Conservation (phyloP, 1,140 invertebrate species). For the Periplaneta americana region DNA sequence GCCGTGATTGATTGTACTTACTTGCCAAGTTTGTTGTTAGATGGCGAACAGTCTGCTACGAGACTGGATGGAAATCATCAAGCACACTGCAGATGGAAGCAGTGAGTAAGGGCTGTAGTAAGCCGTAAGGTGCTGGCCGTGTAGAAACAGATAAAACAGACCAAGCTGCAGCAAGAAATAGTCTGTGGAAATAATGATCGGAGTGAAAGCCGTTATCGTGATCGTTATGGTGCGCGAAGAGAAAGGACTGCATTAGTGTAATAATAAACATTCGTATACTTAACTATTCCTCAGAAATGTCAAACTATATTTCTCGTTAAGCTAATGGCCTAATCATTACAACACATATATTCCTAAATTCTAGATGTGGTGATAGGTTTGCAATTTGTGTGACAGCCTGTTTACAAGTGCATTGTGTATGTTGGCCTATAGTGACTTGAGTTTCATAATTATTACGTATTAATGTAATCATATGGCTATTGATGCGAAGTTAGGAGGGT, state of each 20-base stretch:
- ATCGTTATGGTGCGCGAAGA: not conserved
- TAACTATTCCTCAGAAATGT: no score
- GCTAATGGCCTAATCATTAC: not conserved
- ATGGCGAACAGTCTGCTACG: not conserved
- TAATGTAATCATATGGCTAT: not conserved
- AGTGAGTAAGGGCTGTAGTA: not conserved
- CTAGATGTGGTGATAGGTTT: not conserved
- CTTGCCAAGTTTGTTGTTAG: not conserved
- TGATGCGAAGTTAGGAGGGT: not conserved
- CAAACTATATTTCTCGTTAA: not conserved
- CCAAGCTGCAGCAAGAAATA: not conserved
- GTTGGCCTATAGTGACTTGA: not conserved
- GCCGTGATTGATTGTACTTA: no score
- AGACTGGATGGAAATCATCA: not conserved
- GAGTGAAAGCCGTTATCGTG: not conserved
- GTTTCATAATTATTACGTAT: not conserved
- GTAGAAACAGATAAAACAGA: not conserved
- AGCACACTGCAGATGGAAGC: not conserved
- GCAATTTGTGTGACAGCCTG: not conserved
- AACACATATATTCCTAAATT: not conserved
- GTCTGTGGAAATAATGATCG: not conserved
- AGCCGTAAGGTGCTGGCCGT: not conserved
- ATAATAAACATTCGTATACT: not conserved
- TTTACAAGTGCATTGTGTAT: not conserved
- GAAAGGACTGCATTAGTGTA: not conserved